Conservation (phyloP, 2,797 vertebrate species). For the Diceros bicornis region DNA sequence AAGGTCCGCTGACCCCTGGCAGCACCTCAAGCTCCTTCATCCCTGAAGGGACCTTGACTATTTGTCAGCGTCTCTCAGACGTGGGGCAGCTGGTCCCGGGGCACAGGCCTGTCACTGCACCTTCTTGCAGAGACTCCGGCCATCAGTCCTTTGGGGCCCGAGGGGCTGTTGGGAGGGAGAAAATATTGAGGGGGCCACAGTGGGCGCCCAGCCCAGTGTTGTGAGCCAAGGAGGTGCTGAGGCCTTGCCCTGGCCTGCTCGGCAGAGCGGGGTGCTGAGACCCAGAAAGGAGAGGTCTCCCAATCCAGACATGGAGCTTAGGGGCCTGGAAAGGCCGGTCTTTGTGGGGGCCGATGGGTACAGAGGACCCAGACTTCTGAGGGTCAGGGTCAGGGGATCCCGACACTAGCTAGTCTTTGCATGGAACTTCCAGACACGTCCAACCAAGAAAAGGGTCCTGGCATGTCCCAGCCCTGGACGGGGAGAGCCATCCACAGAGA, state of each 20-base stretch:
- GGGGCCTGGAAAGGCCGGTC: background rate
- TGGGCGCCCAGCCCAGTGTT: rapidly evolving
- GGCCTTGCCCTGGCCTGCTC: background rate
- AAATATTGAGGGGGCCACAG: rapidly evolving
- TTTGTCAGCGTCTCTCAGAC: too few species aligned
- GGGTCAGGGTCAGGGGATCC: background rate
- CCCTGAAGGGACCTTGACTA: background rate
- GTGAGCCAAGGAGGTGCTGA: too few species aligned
- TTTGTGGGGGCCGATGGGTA: rapidly evolving
- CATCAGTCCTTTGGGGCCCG: background rate
- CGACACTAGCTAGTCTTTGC: rapidly evolving
- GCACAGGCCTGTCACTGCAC: background rate
- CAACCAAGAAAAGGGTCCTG: background rate
- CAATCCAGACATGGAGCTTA: rapidly evolving
- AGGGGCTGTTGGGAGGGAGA: background rate
- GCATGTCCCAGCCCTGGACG: background rate
- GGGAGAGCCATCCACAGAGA: background rate
- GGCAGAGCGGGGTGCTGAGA: rapidly evolving
- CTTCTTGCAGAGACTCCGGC: background rate
- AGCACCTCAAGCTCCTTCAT: too few species aligned
- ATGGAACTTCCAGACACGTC: background rate
- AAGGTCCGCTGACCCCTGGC: rapidly evolving
- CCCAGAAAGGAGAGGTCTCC: background rate
- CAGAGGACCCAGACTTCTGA: background rate
- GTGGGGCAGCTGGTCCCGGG: background rate